A percentile compares a stretch with the other conserved stretches of the same genome.
phyloP scores from a whole-genome alignment of 1,140 invertebrate species.

The Aphelinus certus region DNA sequence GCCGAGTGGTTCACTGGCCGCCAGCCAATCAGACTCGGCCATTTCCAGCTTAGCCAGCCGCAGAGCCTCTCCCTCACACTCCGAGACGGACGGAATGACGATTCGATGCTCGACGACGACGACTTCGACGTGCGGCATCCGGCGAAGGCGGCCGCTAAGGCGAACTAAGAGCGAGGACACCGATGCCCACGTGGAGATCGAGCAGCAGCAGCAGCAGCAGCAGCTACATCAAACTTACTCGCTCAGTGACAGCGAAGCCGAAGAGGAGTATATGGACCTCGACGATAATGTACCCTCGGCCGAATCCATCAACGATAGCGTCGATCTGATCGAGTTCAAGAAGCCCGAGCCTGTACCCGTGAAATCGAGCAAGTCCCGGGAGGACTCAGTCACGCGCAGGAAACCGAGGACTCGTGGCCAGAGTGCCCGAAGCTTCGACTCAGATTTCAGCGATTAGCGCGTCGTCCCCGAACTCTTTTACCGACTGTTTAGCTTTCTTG shows the following conservation, averaged over 20 bases:
- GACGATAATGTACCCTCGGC: background rate
- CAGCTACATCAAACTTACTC: background rate
- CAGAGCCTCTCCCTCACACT: slow-evolving; percentile 31
- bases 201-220: slow-evolving; percentile 15
- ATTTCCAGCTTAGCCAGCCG: slow-evolving; percentile 62
- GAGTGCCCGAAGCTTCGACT: slow-evolving; percentile 32
- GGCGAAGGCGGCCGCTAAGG: slow-evolving; percentile 23
- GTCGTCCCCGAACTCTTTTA: background rate
- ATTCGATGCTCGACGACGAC: background rate
- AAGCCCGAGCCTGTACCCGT: slow-evolving; percentile 42
- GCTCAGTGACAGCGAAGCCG: slow-evolving; percentile 5
- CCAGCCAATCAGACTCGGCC: slow-evolving; percentile 60
- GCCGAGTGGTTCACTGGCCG: slow-evolving; percentile 45
- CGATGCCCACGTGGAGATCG: background rate
- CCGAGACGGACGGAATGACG: slow-evolving; percentile 28
- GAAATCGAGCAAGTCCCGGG: slow-evolving; percentile 5
- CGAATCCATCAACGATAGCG: slow-evolving; percentile 35
- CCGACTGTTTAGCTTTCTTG: background rate
- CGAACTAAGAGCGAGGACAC: slow-evolving; percentile 41
- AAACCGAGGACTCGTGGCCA: slow-evolving; percentile 34
- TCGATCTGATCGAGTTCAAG: slow-evolving; percentile 41
- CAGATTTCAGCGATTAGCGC: slow-evolving; percentile 46
- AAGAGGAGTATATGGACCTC: slow-evolving; percentile 31
- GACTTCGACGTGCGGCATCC: background rate
- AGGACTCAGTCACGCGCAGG: slow-evolving; percentile 12